Conservation (phyloP, 1,140 invertebrate genomes). For the Macrostomum lignano region DNA sequence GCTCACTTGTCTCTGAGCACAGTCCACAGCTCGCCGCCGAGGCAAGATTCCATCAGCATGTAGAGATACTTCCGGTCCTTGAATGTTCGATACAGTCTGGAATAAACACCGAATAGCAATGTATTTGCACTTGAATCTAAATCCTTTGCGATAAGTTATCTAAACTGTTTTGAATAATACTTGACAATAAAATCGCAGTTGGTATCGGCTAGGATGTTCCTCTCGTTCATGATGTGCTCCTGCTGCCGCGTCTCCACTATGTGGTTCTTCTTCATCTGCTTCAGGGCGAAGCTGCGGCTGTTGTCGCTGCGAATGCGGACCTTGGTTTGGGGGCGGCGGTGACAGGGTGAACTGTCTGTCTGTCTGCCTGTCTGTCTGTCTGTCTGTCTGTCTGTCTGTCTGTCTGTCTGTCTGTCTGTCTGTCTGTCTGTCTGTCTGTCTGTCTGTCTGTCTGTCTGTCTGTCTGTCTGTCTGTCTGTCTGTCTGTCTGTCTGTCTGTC, state of each 20-base stretch:
- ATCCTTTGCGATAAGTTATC: too few relatives aligned
- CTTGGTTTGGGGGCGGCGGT: slow-evolving; percentile 10
- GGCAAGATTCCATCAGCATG: slow-evolving; percentile 87
- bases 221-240: slow-evolving; percentile 95
- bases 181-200: slow-evolving; percentile 88
- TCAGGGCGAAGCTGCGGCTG: slow-evolving; percentile 55
- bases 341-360: neutral
- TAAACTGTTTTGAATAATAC: too few relatives aligned
- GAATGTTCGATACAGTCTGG: slow-evolving; percentile 75
- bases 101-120: too few relatives aligned
- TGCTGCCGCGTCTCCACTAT: slow-evolving; percentile 93
- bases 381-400: too few relatives aligned
- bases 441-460: too few relatives aligned
- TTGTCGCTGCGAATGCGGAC: slow-evolving; percentile 41
- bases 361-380: too few relatives aligned
- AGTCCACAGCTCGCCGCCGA: slow-evolving; percentile 91
- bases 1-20: slow-evolving; percentile 45
- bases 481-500: too few relatives aligned
- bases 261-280: slow-evolving; percentile 67
- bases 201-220: slow-evolving; percentile 87
- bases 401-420: too few relatives aligned
- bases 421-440: too few relatives aligned
- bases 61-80: slow-evolving; percentile 87
- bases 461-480: too few relatives aligned
- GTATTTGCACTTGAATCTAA: too few relatives aligned